Conservation (phyloP, 2,888 invertebrate species). For the Catotricha subobsoleta region DNA sequence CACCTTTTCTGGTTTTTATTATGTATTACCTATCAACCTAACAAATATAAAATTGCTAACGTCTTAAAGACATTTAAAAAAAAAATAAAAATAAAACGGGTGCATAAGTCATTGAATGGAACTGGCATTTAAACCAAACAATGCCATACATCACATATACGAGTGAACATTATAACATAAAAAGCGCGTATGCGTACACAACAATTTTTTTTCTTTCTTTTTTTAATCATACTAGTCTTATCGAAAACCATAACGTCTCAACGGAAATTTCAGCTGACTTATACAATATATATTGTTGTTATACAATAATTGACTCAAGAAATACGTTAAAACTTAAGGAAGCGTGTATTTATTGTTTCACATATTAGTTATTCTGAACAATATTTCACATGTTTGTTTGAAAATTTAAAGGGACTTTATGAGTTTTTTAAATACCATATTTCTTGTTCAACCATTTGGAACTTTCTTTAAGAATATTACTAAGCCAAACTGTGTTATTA, state of each 20-base stretch:
- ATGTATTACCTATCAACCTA: too few relatives aligned
- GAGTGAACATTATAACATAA: too few relatives aligned
- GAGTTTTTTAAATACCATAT: neutral
- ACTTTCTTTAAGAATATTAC: slow-evolving; percentile 4
- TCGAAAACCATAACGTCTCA: neutral
- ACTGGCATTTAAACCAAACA: slow-evolving; percentile 6
- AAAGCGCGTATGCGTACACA: neutral
- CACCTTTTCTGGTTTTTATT: too few relatives aligned
- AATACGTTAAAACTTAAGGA: slow-evolving; percentile 5
- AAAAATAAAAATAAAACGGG: slow-evolving; percentile 1
- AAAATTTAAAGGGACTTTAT: slow-evolving; percentile 3
- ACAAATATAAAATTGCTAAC: neutral
- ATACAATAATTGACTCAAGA: neutral
- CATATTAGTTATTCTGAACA: neutral
- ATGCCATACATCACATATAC: too few relatives aligned
- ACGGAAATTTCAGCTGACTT: neutral
- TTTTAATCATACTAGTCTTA: neutral
- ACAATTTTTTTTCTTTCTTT: neutral
- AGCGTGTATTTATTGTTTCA: slow-evolving; percentile 1
- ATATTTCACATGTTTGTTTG: slow-evolving; percentile 2
- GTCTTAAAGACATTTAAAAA: slow-evolving; percentile 3
- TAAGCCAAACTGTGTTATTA: too few relatives aligned
- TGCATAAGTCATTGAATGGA: slow-evolving; percentile 1
- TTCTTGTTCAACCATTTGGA: slow-evolving; percentile 2
- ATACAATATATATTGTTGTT: neutral